Base-by-base conservation (phyloP, 2,797 vertebrate genomes). In the Numenius phaeopus region DNA sequence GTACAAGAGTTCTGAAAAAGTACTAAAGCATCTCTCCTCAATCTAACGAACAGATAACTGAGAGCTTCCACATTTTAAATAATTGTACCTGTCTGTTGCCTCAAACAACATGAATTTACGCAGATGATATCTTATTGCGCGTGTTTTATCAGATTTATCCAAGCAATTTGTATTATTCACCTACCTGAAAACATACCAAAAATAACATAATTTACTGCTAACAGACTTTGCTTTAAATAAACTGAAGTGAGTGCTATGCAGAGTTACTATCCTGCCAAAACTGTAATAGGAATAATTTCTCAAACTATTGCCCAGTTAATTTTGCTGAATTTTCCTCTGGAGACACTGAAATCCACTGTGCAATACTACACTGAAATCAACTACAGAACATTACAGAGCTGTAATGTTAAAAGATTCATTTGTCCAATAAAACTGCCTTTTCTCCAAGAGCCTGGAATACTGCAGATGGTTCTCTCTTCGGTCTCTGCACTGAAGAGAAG, bases 51-150 rank as follows among this genome's bases (percentile, higher is more conserved):
- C 14, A 85, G 37, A 29, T 22, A 90, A 26, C n/a, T 37, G 32
- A 78, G 37, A 79, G 21, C 16, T 91, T 80, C 47, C 44, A 89
- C 9, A 37, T 66, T 84, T 72, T 59, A 61, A 78, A 40, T 27
- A 27, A 7, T 4, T 11, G 34, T 20, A 44, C 34, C 64, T 7
- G 4, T 29, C 47, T 72, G 32, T 32, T 72, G 67, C 32, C 71
- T 84, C 39, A 92, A 81, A 77, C 21, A 44, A 57, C 6, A 30
- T 8, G 8, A 14, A 54, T 15, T 87, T 61, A 61, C 0, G 1
- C 14, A 82, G 32, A 44, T 57, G 22, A 11, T 12, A 79, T 12
- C 39, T 47, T 62, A 47, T 1, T 3, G 0, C 11, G 0, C 10
- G 11, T 52, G 14, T n/a, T 92, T 52, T 30, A 80, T 42, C 50